A percentile compares a stretch with the other conserved stretches of the same genome.
These are phyloP conservation scores for Vireo griseus DNA, from an alignment of 2,797 vertebrate genomes.

Conservation along the genomic window DNA sequence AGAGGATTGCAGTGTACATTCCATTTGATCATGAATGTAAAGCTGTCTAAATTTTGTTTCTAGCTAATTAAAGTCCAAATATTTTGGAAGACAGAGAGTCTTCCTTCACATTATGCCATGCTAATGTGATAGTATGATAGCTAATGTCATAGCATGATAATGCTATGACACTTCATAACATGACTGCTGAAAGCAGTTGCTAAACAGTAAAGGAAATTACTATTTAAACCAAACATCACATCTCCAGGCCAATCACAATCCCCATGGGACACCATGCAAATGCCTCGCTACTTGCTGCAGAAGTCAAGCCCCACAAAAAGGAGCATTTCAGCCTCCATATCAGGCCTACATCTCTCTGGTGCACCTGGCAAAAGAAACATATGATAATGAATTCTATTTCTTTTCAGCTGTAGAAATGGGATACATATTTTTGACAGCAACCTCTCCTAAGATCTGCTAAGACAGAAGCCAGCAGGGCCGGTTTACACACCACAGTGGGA, in stretches of 20 bases:
- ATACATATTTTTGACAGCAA: background rate
- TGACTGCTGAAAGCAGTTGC: background rate
- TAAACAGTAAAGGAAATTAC: background rate
- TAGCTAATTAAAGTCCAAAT: background rate
- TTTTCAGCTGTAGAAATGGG: background rate
- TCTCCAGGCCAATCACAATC: background rate
- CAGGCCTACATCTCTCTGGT: background rate
- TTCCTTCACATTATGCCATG: background rate
- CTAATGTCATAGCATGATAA: too few species aligned
- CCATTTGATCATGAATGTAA: background rate
- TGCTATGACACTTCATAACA: background rate
- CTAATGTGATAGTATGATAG: too few species aligned
- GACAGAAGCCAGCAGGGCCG: background rate
- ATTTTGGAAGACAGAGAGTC: background rate
- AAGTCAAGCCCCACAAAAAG: background rate
- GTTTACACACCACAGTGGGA: background rate
- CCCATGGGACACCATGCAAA: background rate
- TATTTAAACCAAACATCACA: background rate
- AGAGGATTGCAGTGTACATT: background rate
- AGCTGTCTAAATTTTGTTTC: background rate
- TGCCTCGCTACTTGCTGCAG: fast-evolving
- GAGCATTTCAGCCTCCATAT: background rate
- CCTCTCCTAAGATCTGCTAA: background rate
- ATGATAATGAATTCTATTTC: background rate
- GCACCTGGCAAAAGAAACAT: background rate